Percentiles rank a stretch among this genome's conserved stretches.
These are phyloP conservation scores for Ictalurus furcatus DNA, from an alignment of 2,113 vertebrate species.

Conservation along the genomic window DNA sequence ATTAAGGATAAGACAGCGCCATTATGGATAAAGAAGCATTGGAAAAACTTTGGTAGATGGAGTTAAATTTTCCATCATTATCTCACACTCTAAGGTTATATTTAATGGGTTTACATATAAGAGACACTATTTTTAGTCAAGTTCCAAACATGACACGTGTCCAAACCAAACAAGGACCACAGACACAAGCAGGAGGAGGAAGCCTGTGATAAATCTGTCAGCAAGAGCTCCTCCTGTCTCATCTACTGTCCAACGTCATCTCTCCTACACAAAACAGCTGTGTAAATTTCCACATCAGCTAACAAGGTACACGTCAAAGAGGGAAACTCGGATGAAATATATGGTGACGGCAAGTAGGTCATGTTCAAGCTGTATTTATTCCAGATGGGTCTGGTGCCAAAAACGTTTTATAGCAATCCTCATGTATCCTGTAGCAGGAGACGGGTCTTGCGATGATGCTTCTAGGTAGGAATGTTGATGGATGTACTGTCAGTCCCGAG, in stretches of 20 bases:
- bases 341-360: not conserved
- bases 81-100: not conserved
- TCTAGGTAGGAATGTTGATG: slow-evolving; percentile 23
- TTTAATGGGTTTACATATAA: slow-evolving; percentile 1
- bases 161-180: slow-evolving; percentile 28
- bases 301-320: not conserved
- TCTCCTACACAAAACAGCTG: slow-evolving; percentile 32
- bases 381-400: slow-evolving; percentile 36
- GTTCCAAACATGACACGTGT: not conserved
- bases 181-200: not conserved
- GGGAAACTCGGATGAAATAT: not conserved
- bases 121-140: not conserved
- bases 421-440: slow-evolving; percentile 8
- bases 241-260: not conserved
- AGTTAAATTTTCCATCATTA: not conserved
- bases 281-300: slow-evolving; percentile 32
- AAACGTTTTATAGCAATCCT: slow-evolving; percentile 40
- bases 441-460: not conserved
- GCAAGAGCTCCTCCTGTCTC: not conserved
- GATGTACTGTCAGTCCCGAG: slow-evolving; percentile 20
- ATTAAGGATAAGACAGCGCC: not conserved
- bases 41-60: not conserved
- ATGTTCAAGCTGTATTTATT: slow-evolving; percentile 39
- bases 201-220: slow-evolving; percentile 25
- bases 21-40: not conserved